These are phyloP conservation scores for Lagocephalus sceleratus DNA, from an alignment of 2,797 vertebrate species.

Conservation along the genomic window DNA sequence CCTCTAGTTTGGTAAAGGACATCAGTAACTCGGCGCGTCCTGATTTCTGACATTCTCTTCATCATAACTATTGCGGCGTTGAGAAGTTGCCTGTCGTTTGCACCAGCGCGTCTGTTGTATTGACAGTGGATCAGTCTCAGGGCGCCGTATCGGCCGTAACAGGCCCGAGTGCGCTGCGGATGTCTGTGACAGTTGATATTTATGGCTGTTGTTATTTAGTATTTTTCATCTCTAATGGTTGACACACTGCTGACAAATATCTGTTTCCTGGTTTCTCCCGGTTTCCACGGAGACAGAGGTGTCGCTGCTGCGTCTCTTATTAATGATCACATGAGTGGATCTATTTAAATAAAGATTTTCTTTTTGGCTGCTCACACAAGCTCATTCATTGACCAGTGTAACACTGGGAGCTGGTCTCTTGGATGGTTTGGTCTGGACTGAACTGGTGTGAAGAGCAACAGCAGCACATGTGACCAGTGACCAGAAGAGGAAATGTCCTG, in stretches of 20 bases:
- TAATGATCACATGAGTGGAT: constrained; percentile 22
- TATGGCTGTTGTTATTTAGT: constrained; percentile 15
- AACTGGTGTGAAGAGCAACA: not conserved
- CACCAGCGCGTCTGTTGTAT: constrained; percentile 11
- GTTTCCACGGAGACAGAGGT: constrained; percentile 7
- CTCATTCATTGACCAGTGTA: not conserved
- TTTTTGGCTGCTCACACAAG: no score
- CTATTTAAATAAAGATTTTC: no score
- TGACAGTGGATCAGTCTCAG: constrained; percentile 19
- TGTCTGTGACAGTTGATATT: constrained; percentile 31
- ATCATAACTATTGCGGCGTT: constrained; percentile 26
- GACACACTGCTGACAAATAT: constrained; percentile 29
- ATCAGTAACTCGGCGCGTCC: constrained; percentile 8
- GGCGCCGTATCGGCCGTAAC: constrained; percentile 13
- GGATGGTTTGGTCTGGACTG: no score
- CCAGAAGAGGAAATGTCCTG: no score
- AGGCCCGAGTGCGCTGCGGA: not conserved
- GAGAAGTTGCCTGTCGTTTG: constrained; percentile 16
- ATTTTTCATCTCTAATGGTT: constrained; percentile 24
- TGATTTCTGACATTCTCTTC: constrained; percentile 19
- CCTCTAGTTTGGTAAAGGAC: not conserved
- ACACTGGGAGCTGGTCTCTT: no score
- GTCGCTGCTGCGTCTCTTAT: constrained; percentile 1
- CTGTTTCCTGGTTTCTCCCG: constrained; percentile 7
- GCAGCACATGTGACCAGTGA: not conserved